A percentile compares a stretch with the other conserved stretches of the same genome.
Evolutionary conservation across 2,113 vertebrate species (phyloP).

Genomic region (Alectura lathami): DNA sequence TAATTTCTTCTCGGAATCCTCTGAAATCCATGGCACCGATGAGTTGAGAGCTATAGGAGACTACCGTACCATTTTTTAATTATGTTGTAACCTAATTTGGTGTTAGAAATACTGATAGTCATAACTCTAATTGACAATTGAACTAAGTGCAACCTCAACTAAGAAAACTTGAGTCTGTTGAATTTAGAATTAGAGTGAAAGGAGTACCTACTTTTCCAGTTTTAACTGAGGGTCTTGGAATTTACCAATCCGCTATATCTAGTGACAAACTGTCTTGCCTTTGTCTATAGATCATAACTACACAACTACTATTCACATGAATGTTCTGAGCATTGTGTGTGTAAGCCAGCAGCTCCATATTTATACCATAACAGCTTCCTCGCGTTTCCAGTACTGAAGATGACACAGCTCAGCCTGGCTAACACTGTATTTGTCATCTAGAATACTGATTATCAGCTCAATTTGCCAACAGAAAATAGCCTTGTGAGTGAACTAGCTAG

Average conservation of each 20-base stretch:
- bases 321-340: accelerated
- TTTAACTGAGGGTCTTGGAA: background rate
- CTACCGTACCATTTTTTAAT: background rate
- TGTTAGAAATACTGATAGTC: background rate
- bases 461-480: background rate
- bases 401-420: background rate
- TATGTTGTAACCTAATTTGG: background rate
- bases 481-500: background rate
- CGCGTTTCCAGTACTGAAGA: background rate
- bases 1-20: background rate
- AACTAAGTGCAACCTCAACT: background rate
- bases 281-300: background rate
- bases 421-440: background rate
- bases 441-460: background rate
- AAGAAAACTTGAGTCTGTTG: background rate
- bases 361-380: background rate
- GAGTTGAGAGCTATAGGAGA: background rate
- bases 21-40: background rate
- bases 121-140: background rate
- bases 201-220: background rate
- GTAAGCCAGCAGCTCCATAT: background rate
- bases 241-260: background rate
- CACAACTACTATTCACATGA: accelerated
- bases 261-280: background rate
- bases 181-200: too few relatives aligned